Evolutionary conservation across 2,797 vertebrate genomes (phyloP), one percentile per base, ranked within the genome.

Genomic region (Sebastes itinus): DNA sequence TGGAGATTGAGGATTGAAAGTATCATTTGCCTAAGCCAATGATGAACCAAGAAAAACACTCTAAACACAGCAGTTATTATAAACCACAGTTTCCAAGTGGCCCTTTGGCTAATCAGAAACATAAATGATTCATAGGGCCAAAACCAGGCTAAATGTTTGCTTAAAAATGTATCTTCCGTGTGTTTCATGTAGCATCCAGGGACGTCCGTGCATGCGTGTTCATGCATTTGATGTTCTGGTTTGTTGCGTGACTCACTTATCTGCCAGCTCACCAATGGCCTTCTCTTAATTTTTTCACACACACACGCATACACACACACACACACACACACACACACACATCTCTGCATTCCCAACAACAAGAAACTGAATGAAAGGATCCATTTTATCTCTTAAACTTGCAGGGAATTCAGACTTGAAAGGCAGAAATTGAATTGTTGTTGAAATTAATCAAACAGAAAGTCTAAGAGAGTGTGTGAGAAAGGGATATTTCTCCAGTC

Each of bases 371-470:
- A 78, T 7, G 33, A 86, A 79, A 58, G 25, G 42, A 63, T 68
- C 68, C 23, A 33, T 84, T 89, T 80, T 63, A 68, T 58, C 75
- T 74, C 59, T 68, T 77, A 75, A 85, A 72, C 70, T 59, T 81
- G 68, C 68, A 74, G 72, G 59, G 82, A 88, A 88, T 73, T 30
- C 62, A 18, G 79, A 78, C 66, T 73, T 84, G 64, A 87, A 79
- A 89, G 83, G 42, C 69, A 80, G 80, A 72, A 92, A 90, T 85
- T 73, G 64, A 89, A 92, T 90, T 92, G 84, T 77, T 81, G 71
- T 83, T 87, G 7, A 82, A 89, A 85, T 84, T 25, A 92, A 91
- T 93, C 86, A 86, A 92, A 90, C 88, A 80, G 35, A 86, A 86
- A 72, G 52, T 80, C 35, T 9, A 23, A 63, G 72, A 72, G 86